Percentiles rank a stretch among this genome's conserved stretches.
phyloP scores from a whole-genome alignment of 2,113 vertebrate genomes.

The Macrotus californicus region DNA sequence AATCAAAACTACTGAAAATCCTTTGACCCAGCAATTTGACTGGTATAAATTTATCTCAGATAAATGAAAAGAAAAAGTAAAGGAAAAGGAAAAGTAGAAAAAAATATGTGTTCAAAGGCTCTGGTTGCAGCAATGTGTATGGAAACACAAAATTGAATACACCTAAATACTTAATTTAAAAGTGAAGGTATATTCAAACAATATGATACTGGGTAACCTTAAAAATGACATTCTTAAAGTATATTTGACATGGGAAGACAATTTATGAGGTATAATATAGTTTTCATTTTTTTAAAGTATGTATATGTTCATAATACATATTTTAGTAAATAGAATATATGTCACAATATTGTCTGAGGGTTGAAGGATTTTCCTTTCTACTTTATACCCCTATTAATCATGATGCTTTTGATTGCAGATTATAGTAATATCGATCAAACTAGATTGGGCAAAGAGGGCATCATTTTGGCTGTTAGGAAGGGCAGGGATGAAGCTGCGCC shows the following conservation, averaged over 20 bases:
- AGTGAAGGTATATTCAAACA: not conserved
- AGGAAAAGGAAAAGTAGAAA: not conserved
- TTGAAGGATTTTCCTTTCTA: not conserved
- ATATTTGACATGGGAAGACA: not conserved
- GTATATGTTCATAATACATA: not conserved
- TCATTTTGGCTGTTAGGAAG: not conserved
- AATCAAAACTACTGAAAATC: conserved; percentile 6
- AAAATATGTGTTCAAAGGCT: not conserved
- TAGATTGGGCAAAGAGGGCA: not conserved
- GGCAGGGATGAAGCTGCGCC: not conserved
- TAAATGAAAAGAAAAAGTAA: conserved; percentile 13
- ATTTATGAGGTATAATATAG: not conserved
- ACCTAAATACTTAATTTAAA: not conserved
- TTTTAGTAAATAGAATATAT: not conserved
- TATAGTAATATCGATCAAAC: not conserved
- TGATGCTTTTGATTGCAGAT: not conserved
- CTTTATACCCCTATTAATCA: not conserved
- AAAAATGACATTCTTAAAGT: not conserved
- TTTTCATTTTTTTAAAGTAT: not conserved
- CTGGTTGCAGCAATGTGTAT: not conserved
- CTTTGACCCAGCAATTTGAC: not conserved
- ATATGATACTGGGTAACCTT: not conserved
- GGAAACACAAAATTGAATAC: not conserved
- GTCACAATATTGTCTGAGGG: not conserved
- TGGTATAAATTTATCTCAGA: not conserved